Evolutionary conservation across 2,113 vertebrate genomes (phyloP), one percentile per base, ranked within the genome.

Genomic region (Bubalus kerabau): DNA sequence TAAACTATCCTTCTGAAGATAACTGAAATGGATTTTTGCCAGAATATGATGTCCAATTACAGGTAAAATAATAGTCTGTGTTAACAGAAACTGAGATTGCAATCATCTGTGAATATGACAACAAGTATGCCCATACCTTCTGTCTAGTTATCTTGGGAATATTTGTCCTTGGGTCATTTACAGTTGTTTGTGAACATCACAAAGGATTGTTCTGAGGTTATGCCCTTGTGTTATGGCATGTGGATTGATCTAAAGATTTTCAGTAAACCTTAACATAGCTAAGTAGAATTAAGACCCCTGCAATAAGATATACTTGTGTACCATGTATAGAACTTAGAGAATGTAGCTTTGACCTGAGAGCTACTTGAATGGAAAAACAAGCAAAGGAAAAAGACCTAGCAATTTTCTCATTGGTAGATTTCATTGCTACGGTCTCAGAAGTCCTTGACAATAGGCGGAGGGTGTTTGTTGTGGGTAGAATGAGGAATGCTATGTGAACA

Each of bases 61-160:
- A 96, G 60, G 56, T 87, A 91, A 96, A 95, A 91, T 59, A 92
- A 94, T 28, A 48, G 36, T 59, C 40, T 87, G n/a, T 94, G 50
- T 67, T n/a, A 88, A 71, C 24, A 95, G 56, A 32, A 84, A 86
- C 40, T 76, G 92, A 36, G 24, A 67, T 36, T 28, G 3, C 32
- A 28, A 48, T 84, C 14, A 71, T 87, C 46, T 48, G 6, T 90
- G 93, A 94, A 30, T 78, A 48, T 14, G 28, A 91, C 0, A 15
- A 48, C 14, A 57, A 81, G 13, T 36, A 30, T 76, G 43, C 15
- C 76, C 48, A 36, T 0, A 16, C 0, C 40, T 94, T 93, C 26
- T 19, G 23, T 82, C 28, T 60, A 56, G 50, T 92, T 90, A 62
- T 62, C 43, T 94, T 30, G 36, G 50, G 10, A 71, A 32, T 84